Base-by-base conservation (phyloP, 2,888 invertebrate species). In the Tipula lateralis region DNA sequence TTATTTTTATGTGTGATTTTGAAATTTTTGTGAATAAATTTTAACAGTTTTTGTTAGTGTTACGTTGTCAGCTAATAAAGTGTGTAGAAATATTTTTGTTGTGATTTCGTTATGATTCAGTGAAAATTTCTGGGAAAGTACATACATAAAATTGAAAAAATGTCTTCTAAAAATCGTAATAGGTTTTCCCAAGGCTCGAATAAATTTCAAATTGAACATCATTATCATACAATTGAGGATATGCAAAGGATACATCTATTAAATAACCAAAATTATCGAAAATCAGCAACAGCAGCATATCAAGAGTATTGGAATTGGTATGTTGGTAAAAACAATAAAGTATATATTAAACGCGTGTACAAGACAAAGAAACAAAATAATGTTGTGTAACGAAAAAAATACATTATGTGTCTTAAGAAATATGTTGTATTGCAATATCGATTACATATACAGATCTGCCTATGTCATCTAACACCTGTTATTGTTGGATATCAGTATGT, bases 341-440 rank as follows among this genome's bases (percentile, higher is more conserved):
- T 34, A 34, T 50, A n/a, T 19, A 19, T 66, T 66, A 24, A n/a
- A n/a, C n/a, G 19, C 24, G 24, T 66, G 66, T 24, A 3, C 24
- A 13, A 24, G 66, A 66, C 9, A 66, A 66, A 66, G 66, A 24
- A 19, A 66, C 24, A 7, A 24, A 44, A n/a, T 0, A 24, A 66
- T 44, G 44, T 66, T 66, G 24, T 66, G 24, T 66, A 66, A 66
- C 66, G 9, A 24, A 50, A 50, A 19, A 50, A 44, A 50, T 16
- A 19, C 6, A 16, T 50, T 66, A 66, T 66, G 2, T 39, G 24
- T 66, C 66, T 24, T 66, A 66, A 19, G 66, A 66, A 19, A 24
- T 66, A 66, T 66, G 66, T 24, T 66, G 66, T 66, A 66, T 66
- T 66, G 66, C 66, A 66, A 66, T 66, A 66, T 66, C 66, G 66